These are phyloP conservation scores for Mimumesa dahlbomi DNA, from an alignment of 2,888 invertebrate genomes.

Conservation along the genomic window DNA sequence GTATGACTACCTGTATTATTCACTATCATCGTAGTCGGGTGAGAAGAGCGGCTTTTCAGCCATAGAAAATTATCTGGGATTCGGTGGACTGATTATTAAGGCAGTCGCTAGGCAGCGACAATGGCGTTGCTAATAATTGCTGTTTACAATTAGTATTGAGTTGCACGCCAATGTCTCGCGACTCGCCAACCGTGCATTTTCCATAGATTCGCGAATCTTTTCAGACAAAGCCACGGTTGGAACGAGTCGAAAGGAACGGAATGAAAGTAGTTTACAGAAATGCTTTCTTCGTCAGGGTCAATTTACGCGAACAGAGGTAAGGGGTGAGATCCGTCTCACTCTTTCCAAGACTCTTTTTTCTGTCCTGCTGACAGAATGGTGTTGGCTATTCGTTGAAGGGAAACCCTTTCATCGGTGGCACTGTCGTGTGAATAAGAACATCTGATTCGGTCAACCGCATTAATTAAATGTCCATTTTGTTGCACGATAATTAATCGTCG, in stretches of 20 bases:
- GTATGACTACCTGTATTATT: constrained; percentile 10
- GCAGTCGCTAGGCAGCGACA: constrained; percentile 41
- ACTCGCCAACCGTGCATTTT: constrained; percentile 47
- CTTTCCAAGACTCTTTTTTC: constrained; percentile 9
- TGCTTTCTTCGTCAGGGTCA: constrained; percentile 58
- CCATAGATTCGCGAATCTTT: constrained; percentile 41
- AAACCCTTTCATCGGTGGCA: constrained; percentile 24
- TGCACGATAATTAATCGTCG: constrained; percentile 47
- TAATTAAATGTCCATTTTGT: constrained; percentile 47
- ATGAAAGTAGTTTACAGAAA: constrained; percentile 57
- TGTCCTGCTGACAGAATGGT: constrained; percentile 26
- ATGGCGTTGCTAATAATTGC: constrained; percentile 58
- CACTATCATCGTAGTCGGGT: constrained; percentile 1
- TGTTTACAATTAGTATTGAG: constrained; percentile 52
- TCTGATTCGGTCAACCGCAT: constrained; percentile 30
- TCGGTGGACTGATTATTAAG: constrained; percentile 41
- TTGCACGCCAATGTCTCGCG: constrained; percentile 39
- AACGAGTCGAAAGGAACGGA: constrained; percentile 28
- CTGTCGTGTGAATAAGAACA: constrained; percentile 26
- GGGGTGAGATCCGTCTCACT: constrained; percentile 11
- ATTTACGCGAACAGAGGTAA: constrained; percentile 49
- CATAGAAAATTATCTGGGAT: constrained; percentile 37
- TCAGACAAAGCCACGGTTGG: constrained; percentile 20
- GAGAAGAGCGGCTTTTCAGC: constrained; percentile 24
- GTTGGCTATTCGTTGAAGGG: constrained; percentile 17